Base-by-base conservation (phyloP, 2,888 invertebrate species). In the Ichneumoninae sp. region DNA sequence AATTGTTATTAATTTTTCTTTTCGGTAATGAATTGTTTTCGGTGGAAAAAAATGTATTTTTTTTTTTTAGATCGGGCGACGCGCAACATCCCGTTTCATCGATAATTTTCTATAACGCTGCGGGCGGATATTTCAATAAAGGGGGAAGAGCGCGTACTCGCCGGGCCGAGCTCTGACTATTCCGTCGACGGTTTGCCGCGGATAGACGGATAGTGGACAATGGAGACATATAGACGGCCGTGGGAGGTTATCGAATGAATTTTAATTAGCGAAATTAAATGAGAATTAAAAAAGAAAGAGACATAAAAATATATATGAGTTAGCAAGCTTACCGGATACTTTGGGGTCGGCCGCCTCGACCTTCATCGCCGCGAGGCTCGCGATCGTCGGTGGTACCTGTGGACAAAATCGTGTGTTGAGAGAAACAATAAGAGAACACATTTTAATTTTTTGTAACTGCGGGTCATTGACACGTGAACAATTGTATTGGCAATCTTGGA, bases 121-220 rank as follows among this genome's bases (percentile, higher is more conserved):
- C 92, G 92, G 93, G 93, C 93, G 93, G 93, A 93, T 93, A 93
- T 93, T 93, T 91, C 93, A 93, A 93, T 93, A 93, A 93, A 93
- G 92, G 92, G 92, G 91, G 91, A 90, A 92, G 86, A 70, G 68
- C 81, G 80, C 81, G 75, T 8, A 69, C 63, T 44, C 85, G 63
- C 82, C 85, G 79, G 83, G 40, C 16, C 73, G 40, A 22, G 57
- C 63, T 13, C 44, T 65, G 40, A 80, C 79, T 88, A 89, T 89
- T 90, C 90, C 16, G 88, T 89, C 89, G 89, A 87, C 89, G 87
- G 76, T 52, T 63, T 66, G 79, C 40, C 44, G 63, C 76, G 68
- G 84, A 81, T 81, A 77, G 76, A 68, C 69, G 54, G 81, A 68
- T 65, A 66, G 81, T 50, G 44, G 30, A 69, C 69, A 50, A 70